Evolutionary conservation across 2,797 vertebrate species (phyloP), one percentile per base, ranked within the genome.

Genomic region (Scolopax bukidnonensis): DNA sequence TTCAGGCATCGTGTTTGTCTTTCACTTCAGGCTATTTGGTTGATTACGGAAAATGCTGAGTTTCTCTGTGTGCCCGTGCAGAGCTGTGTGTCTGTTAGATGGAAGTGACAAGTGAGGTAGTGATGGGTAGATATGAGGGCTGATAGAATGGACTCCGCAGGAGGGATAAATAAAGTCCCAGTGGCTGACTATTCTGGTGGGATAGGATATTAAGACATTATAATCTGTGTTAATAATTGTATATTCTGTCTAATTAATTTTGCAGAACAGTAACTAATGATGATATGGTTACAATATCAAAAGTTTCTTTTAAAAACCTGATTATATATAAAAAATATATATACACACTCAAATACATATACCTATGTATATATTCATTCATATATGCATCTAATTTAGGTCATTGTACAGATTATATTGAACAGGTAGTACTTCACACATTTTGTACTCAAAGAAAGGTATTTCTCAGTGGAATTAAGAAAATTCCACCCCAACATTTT

Each of bases 1-100:
- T 97, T 86, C 90, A 97, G 97, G 97, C 96, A 32, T 93, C 69
- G 5, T 98, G 97, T 97, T 97, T 97, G 91, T 95, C 92, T 97
- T 97, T 97, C 86, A 94, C 95, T 98, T 97, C 95, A 97, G 94
- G 93, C 87, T 96, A 92, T 97, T 96, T 94, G 63, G 85, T 76
- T 95, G 90, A 81, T 86, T 80, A 77, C 4, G 16, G 89, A 90
- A 94, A 94, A 96, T 68, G 64, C 71, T 69, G 83, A 87, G 60
- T 79, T 95, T 96, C 79, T 86, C 32, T 64, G 48, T 25, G 83
- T 91, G 86, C 6, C 0, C 85, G 51, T 82, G 71, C 56, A 74
- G 89, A 63, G 75, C 75, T 79, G 36, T 75, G 60, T 38, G n/a
- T 48, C 75, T 91, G 77, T 51, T 87, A 82, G 94, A 65, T 86